Percentiles rank a stretch among this genome's conserved stretches.
Conservation (phyloP, 2,797 vertebrate species). For the Prunella strophiata region DNA sequence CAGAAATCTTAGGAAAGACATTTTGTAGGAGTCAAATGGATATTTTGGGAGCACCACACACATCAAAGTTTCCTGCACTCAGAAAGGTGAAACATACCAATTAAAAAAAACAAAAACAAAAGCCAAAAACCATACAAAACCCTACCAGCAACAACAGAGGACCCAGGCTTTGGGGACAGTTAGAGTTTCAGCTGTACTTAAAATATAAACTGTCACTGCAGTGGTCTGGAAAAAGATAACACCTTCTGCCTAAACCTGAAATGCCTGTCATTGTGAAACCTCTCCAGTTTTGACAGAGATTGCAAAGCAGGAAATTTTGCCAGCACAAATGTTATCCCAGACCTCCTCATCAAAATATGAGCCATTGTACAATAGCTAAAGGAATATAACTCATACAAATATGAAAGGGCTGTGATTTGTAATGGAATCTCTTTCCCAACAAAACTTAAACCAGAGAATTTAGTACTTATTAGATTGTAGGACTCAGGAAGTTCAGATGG, state of each 20-base stretch:
- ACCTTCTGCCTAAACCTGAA: not conserved
- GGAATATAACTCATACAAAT: not conserved
- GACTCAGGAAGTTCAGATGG: not conserved
- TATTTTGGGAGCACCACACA: not conserved
- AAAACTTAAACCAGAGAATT: not conserved
- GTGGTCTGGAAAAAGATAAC: not conserved
- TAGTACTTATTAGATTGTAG: not conserved
- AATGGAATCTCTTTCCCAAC: not conserved
- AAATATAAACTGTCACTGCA: not conserved
- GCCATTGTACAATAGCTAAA: not conserved
- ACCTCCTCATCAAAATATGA: not conserved
- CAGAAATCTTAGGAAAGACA: not conserved
- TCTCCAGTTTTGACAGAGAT: not conserved
- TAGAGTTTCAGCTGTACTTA: not conserved
- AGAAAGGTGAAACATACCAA: not conserved
- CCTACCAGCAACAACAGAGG: not conserved
- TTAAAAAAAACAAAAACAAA: not conserved
- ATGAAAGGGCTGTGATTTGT: not conserved
- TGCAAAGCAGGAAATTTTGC: not conserved
- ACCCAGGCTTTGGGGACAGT: not conserved
- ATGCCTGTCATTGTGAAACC: not conserved
- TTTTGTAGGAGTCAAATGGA: not conserved
- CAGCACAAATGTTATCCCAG: not conserved
- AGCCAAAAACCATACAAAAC: fast-evolving
- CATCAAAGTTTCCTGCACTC: not conserved